A percentile compares a stretch with the other conserved stretches of the same genome.
Evolutionary conservation across 2,888 invertebrate genomes (phyloP).

Genomic region (Priocnemis perturbator): DNA sequence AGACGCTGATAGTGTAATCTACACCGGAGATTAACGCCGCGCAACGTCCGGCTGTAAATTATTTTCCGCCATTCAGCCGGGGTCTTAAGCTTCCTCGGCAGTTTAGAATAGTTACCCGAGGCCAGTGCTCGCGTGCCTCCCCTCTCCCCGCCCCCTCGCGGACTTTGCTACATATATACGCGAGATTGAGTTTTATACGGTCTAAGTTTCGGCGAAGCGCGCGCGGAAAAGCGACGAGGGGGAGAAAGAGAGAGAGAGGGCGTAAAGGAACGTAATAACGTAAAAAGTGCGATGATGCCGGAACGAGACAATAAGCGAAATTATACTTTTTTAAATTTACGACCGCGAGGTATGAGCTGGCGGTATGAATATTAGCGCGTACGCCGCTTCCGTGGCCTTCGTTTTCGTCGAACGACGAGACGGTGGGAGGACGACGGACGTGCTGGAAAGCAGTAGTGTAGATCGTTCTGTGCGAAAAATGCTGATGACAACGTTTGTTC

Average conservation of each 20-base stretch:
- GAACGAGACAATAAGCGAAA: background rate
- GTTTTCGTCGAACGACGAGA: no score
- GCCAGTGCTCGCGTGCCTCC: background rate
- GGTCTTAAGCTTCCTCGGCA: background rate
- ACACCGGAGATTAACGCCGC: no score
- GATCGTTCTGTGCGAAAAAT: no score
- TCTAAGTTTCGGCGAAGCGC: conserved; percentile 16
- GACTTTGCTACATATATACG: conserved; percentile 16
- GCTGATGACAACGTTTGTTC: no score
- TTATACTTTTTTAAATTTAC: background rate
- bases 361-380: background rate
- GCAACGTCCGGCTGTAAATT: conserved; percentile 5
- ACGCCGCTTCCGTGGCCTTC: no score
- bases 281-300: background rate
- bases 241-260: conserved; percentile 14
- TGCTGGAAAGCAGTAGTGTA: no score
- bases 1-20: no score
- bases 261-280: conserved; percentile 26
- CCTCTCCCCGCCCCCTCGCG: background rate
- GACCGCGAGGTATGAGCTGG: background rate
- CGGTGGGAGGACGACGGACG: no score
- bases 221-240: conserved; percentile 8
- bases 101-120: background rate
- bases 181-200: conserved; percentile 22
- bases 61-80: background rate